phyloP scores from a whole-genome alignment of 1,140 invertebrate genomes.

The Tenebrio molitor region DNA sequence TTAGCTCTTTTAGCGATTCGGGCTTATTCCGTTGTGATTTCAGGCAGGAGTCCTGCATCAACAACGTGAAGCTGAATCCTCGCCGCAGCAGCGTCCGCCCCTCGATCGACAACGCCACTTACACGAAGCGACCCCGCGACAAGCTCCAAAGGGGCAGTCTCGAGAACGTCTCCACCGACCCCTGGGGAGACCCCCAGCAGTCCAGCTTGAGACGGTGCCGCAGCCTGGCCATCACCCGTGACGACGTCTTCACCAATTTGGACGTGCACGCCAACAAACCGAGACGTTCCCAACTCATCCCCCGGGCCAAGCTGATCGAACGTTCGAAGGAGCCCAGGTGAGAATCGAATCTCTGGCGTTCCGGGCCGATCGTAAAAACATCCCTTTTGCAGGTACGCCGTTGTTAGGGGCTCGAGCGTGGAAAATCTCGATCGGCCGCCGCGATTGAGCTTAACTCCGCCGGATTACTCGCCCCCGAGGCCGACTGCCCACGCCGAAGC shows the following conservation, averaged over 20 bases:
- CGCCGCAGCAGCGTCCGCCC: constrained; percentile 49
- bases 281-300: constrained; percentile 81
- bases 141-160: constrained; percentile 59
- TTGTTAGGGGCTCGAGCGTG: constrained; percentile 14
- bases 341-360: background rate
- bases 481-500: background rate
- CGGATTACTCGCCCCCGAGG: constrained; percentile 35
- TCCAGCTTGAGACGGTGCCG: constrained; percentile 78
- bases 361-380: background rate
- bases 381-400: constrained; percentile 43
- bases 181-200: constrained; percentile 59
- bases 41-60: constrained; percentile 61
- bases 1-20: background rate
- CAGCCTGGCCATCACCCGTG: constrained; percentile 82
- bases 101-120: constrained; percentile 26
- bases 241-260: constrained; percentile 78
- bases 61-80: constrained; percentile 59
- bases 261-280: constrained; percentile 68
- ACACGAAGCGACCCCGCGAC: constrained; percentile 42
- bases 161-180: constrained; percentile 62
- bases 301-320: constrained; percentile 81
- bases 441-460: constrained; percentile 14
- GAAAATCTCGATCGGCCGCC: too few relatives aligned
- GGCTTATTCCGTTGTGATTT: constrained; percentile 37
- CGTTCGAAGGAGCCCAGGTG: constrained; percentile 77